Base-by-base conservation (phyloP, 2,113 vertebrate species). In the Trochalopteron elliotii region DNA sequence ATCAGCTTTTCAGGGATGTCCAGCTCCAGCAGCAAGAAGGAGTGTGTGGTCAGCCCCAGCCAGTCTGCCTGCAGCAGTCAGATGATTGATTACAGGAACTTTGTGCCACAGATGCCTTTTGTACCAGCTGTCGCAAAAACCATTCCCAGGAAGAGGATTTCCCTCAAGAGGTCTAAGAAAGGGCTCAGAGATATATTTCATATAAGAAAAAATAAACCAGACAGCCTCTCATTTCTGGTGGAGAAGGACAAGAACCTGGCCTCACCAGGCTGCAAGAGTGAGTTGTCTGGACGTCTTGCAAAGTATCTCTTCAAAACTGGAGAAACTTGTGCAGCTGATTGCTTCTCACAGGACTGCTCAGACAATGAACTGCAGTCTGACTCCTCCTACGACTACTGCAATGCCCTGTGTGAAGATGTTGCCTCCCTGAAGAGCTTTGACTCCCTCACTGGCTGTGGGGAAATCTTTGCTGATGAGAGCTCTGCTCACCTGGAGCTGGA, bases 81-180 rank as follows among this genome's bases (percentile, higher is more conserved):
- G 91, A 98, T 98, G 93, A 98, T 99, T 0, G 98, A 99, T 94
- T 98, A 98, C 78, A 97, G 98, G 84, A 98, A 98, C 97, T 98
- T 98, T 75, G 98, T 98, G 60, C 98, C 98, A 85, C 98, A 99
- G 97, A 97, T 98, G 98, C 98, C 98, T 81, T 99, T 99, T n/a
- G 98, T 99, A 76, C 98, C 98, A 42, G 98, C 98, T 12, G 98
- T 98, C 0, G 98, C 98, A 81, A 99, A 99, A 96, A 98, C 98
- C 75, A 97, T 99, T 70, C 98, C 98, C 22, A 98, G 98, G 78
- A 99, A 98, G 89, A 98, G 98, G 83, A 98, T 98, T 95, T 99
- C 98, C 40, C 96, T 99, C 68, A 98, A 98, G 89, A 98, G 97
- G 64, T 98, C 98, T 30, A 99, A 98, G 95, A 99, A 98, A 86